A percentile compares a stretch with the other conserved stretches of the same genome.
Conservation (phyloP, 2,888 invertebrate genomes). For the Dicranocentrus wangi region DNA sequence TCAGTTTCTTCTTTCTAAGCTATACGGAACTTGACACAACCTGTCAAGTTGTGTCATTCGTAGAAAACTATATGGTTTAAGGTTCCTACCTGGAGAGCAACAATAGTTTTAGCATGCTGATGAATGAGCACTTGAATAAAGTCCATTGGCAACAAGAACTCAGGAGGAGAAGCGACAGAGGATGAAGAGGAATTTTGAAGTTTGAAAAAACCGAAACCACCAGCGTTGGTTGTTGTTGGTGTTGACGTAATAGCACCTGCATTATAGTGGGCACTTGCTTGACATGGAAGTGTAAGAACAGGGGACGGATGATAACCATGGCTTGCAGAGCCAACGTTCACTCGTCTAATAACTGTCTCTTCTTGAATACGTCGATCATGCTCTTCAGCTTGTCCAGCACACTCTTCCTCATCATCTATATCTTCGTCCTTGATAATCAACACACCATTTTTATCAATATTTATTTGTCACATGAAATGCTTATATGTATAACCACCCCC, state of each 20-base stretch:
- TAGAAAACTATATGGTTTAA: too few relatives aligned
- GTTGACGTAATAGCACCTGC: slow-evolving; percentile 61
- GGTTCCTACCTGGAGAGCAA: slow-evolving; percentile 71
- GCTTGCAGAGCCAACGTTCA: slow-evolving; percentile 54
- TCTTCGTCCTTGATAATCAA: slow-evolving; percentile 47
- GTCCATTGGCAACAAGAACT: slow-evolving; percentile 68
- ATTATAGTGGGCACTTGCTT: slow-evolving; percentile 47
- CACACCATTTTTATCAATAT: too few relatives aligned
- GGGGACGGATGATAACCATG: slow-evolving; percentile 63
- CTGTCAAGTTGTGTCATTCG: too few relatives aligned
- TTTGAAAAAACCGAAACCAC: slow-evolving; percentile 56
- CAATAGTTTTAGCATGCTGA: slow-evolving; percentile 73
- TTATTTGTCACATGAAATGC: too few relatives aligned
- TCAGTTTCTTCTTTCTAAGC: too few relatives aligned
- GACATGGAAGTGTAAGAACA: slow-evolving; percentile 55
- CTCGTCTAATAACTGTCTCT: slow-evolving; percentile 21
- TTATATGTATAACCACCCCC: too few relatives aligned
- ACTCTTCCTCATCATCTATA: slow-evolving; percentile 36
- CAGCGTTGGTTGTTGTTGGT: slow-evolving; percentile 51
- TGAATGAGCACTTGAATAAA: slow-evolving; percentile 72
- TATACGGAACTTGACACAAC: too few relatives aligned
- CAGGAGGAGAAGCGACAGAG: slow-evolving; percentile 57
- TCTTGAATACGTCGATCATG: slow-evolving; percentile 31
- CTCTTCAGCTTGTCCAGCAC: slow-evolving; percentile 25
- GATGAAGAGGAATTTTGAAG: slow-evolving; percentile 59